Base-by-base conservation (phyloP, 2,888 invertebrate genomes). In the Dolichopus griseipennis region DNA sequence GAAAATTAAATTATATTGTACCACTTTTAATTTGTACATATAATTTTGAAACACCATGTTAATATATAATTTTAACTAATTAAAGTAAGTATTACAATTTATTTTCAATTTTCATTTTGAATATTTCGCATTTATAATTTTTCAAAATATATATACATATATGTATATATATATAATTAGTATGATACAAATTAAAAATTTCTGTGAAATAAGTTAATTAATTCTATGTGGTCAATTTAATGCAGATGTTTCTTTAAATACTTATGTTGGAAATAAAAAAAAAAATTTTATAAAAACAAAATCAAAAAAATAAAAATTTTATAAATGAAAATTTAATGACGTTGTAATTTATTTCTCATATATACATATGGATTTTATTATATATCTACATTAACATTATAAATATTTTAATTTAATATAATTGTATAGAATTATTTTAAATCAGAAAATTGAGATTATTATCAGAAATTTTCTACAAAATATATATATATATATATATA, bases 211-310 rank as follows among this genome's bases (percentile, higher is more conserved):
- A 18, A 52, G 52, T 52, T 52, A 52, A 52, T 52, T 52, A 52
- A 52, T 52, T 52, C 52, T 52, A 52, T 52, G 52, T 52, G 52
- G 52, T 52, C 52, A 52, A 52, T 52, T 52, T 52, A 52, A 52
- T 52, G 52, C 52, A 52, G 52, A 52, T 52, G 52, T 52, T 52
- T 41, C n/a, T 52, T 15, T 5, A n/a, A 52, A 41, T 18, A 18
- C 52, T 52, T 15, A 52, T 41, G 9, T 52, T 52, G 52, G 15
- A 52, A n/a, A 15, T 12, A 52, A 52, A 52, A 4, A 52, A 52
- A 4, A 41, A 41, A 41, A 15, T 27, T n/a, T 27, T 27, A 27
- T 27, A 52, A 52, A 52, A 52, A 18, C 15, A 18, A 52, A 43
- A 43, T 15, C 3, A 43, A 43, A 43, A 43, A 10, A 9, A 10